Evolutionary conservation across 2,113 vertebrate genomes (phyloP), one percentile per base, ranked within the genome.

Genomic region (Eulemur macaco): DNA sequence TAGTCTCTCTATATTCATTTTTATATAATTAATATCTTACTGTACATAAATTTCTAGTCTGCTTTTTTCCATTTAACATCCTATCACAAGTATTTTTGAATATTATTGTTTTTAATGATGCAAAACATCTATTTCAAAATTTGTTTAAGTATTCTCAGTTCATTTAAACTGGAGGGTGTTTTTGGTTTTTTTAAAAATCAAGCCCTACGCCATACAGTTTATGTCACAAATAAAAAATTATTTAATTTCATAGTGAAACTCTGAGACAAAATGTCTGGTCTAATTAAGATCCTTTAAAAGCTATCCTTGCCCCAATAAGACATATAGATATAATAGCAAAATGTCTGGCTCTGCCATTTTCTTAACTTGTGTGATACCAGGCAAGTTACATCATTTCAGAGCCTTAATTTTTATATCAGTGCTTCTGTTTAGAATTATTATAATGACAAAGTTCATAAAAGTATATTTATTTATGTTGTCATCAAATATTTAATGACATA

Each of bases 241-340:
- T 74, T 82, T 82, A 50, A 91, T 56, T 81, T 50, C 50, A 94
- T 12, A 89, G 18, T 63, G n/a, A 86, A 76, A 86, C 25, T 86
- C 50, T 82, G 11, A 94, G 86, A 58, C 23, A 63, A 86, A 42
- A 74, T 82, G 7, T 56, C 52, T 37, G 45, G 7, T 50, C 20
- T 66, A 85, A 93, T 60, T 84, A 77, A 77, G 29, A 89, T 63
- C 31, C 52, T 60, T 96, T 86, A 90, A 80, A 81, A 64, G 42
- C 14, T 64, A 86, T 21, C 15, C 27, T 71, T 63, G 31, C 23
- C 25, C 23, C 8, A 37, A 56, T 50, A 73, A 90, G n/a, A 29
- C 37, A 56, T 42, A 42, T 14, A 54, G 29, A 87, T 89, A 29
- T 29, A 71, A 14, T 42, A 93, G 47, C 50, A 84, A 84, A 96